These are phyloP conservation scores for Sebastes steindachneri DNA, from an alignment of 2,797 vertebrate genomes.

Conservation along the genomic window DNA sequence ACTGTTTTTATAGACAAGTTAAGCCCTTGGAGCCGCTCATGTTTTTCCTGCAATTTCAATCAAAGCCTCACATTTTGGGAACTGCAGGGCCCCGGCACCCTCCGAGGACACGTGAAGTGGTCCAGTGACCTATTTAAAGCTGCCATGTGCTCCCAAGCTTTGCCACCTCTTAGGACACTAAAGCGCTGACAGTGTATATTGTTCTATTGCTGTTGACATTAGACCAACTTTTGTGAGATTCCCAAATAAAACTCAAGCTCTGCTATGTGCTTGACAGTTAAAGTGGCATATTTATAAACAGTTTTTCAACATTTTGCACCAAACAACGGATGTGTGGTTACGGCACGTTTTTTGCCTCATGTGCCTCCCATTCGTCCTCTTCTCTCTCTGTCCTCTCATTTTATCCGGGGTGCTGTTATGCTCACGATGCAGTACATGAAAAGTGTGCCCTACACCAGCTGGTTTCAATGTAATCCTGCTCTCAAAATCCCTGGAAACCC, in stretches of 20 bases:
- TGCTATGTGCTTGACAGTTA: slow-evolving; percentile 64
- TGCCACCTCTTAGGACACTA: slow-evolving; percentile 49
- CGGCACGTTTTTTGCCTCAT: slow-evolving; percentile 72
- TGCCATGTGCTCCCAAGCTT: slow-evolving; percentile 70
- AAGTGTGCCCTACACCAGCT: slow-evolving; percentile 57
- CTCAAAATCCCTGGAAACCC: slow-evolving; percentile 63
- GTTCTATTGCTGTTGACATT: slow-evolving; percentile 64
- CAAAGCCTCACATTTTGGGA: slow-evolving; percentile 70
- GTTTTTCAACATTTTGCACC: slow-evolving; percentile 64
- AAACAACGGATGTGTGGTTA: slow-evolving; percentile 67
- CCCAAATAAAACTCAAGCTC: slow-evolving; percentile 62
- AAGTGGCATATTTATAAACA: slow-evolving; percentile 78
- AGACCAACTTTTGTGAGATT: slow-evolving; percentile 68
- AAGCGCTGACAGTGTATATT: slow-evolving; percentile 58
- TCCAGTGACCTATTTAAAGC: slow-evolving; percentile 81
- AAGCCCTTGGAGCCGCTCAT: slow-evolving; percentile 66
- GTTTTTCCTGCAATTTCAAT: slow-evolving; percentile 81
- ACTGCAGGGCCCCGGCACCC: slow-evolving; percentile 51
- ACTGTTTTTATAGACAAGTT: slow-evolving; percentile 69
- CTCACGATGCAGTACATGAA: slow-evolving; percentile 57
- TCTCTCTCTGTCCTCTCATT: slow-evolving; percentile 50
- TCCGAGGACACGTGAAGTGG: slow-evolving; percentile 80
- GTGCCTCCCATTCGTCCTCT: slow-evolving; percentile 53
- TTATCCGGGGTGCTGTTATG: slow-evolving; percentile 49
- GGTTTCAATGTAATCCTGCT: slow-evolving; percentile 60